These are phyloP conservation scores for Sinopyrophorus schimmeli DNA, from an alignment of 2,888 invertebrate genomes.

Conservation along the genomic window DNA sequence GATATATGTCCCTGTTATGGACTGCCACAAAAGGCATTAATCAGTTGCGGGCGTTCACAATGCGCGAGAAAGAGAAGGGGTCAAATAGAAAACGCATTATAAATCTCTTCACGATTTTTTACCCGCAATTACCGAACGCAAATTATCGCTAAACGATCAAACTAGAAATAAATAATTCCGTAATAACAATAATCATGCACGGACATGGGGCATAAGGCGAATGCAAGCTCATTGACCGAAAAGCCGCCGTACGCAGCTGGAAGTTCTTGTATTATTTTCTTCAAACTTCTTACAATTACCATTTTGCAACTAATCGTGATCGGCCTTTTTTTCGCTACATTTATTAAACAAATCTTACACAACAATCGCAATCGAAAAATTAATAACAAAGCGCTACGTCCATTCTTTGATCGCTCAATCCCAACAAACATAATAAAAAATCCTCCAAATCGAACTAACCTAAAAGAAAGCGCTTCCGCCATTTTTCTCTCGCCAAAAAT, in stretches of 20 bases:
- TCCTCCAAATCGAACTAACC: too few species aligned
- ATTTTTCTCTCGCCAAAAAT: too few species aligned
- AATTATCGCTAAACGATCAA: too few species aligned
- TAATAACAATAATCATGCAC: constrained; percentile 9
- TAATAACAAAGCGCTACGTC: too few species aligned
- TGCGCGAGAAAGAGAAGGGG: too few species aligned
- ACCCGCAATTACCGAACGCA: too few species aligned
- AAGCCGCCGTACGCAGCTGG: constrained; percentile 14
- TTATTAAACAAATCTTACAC: constrained; percentile 1
- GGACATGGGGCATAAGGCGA: too few species aligned
- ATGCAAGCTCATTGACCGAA: constrained; percentile 20
- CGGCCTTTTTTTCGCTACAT: constrained; percentile 9
- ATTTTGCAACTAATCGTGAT: constrained; percentile 14
- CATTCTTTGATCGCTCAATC: too few species aligned
- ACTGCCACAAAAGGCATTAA: constrained; percentile 14
- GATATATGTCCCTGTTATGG: constrained; percentile 19
- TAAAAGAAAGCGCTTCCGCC: too few species aligned
- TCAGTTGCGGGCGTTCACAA: constrained; percentile 17
- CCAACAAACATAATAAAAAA: too few species aligned
- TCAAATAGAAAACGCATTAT: too few species aligned
- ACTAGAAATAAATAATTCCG: constrained; percentile 15
- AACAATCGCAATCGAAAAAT: too few species aligned
- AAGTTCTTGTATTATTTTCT: constrained; percentile 15
- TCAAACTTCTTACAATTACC: constrained; percentile 11
- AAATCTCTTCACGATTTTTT: constrained; percentile 4